Base-by-base conservation (phyloP, 2,888 invertebrate species). In the Tetheella fluctuosa region DNA sequence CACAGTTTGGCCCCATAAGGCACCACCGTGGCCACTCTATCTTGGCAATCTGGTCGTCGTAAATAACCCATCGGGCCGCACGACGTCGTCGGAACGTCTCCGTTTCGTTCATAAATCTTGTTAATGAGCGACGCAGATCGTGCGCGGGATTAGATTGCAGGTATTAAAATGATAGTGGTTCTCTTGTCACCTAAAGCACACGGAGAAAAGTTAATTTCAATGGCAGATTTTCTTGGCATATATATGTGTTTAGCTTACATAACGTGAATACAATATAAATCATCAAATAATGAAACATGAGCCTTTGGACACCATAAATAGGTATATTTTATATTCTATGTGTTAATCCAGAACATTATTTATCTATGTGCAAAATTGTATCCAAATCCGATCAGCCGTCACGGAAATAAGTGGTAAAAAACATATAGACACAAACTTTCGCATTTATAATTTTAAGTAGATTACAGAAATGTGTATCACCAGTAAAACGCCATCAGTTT, bases 61-160 rank as follows among this genome's bases (percentile, higher is more conserved):
- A 90, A 91, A 91, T 89, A 89, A 89, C 85, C 84, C 80, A 81
- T 83, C 79, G 77, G 70, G 77, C 77, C 77, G 79, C 85, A 83
- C 86, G 84, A 79, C 84, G 85, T 85, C 85, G 84, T 84, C 82
- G 80, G 79, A 77, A 81, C 86, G 87, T 88, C 88, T 85, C 81
- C 79, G 85, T 87, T 84, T 82, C 81, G 84, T 83, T 86, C 86
- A 91, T 92, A 92, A 90, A 92, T 92, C 90, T 89, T 81, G 84
- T 90, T 91, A 92, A 92, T 92, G 92, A 92, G 91, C 84, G 83
- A 86, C 84, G 80, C 79, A 81, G 90, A 91, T 90, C 85, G 83
- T 79, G 77, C 70, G 68, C 76, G 62, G 85, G 90, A 92, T 92
- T 90, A 87, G 88, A 90, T 90, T 81, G 80, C 71, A 72, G 69